Percentiles rank a stretch among this genome's conserved stretches.
phyloP scores from a whole-genome alignment of 2,797 vertebrate genomes.

The Spondyliosoma cantharus region DNA sequence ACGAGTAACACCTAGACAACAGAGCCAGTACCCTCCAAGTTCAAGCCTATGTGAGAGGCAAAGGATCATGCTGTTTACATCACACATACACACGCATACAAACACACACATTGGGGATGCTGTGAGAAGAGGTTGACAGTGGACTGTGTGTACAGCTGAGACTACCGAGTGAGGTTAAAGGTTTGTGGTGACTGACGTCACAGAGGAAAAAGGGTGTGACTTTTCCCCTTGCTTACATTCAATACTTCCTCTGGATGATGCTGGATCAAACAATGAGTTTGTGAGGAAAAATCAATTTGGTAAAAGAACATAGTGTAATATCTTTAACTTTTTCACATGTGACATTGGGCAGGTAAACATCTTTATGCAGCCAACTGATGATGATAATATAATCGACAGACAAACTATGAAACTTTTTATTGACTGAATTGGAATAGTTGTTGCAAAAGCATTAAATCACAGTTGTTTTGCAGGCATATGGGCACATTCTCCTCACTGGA shows the following conservation, averaged over 20 bases:
- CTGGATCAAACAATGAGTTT: conserved; percentile 36
- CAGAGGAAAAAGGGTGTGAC: conserved; percentile 64
- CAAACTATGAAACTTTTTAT: not conserved
- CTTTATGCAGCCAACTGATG: not conserved
- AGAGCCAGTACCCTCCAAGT: conserved; percentile 32
- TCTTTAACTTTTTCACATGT: not conserved
- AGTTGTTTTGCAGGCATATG: not conserved
- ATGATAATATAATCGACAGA: not conserved
- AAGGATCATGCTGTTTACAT: conserved; percentile 37
- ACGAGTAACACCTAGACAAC: conserved; percentile 53
- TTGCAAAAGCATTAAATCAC: not conserved
- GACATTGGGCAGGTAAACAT: not conserved
- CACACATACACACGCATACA: conserved; percentile 40
- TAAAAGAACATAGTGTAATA: not conserved
- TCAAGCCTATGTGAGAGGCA: conserved; percentile 36
- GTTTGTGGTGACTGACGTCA: conserved; percentile 79
- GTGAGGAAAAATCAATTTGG: conserved; percentile 1
- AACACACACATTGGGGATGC: conserved; percentile 46
- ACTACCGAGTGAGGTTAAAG: conserved; percentile 75
- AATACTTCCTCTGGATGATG: conserved; percentile 51
- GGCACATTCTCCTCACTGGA: not conserved
- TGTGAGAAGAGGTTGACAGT: conserved; percentile 82
- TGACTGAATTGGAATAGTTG: not conserved
- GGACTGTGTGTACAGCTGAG: conserved; percentile 82
- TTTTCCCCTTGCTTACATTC: conserved; percentile 60